Percentiles rank a stretch among this genome's conserved stretches.
phyloP scores from a whole-genome alignment of 1,140 invertebrate species.

The Metopolophium dirhodum region DNA sequence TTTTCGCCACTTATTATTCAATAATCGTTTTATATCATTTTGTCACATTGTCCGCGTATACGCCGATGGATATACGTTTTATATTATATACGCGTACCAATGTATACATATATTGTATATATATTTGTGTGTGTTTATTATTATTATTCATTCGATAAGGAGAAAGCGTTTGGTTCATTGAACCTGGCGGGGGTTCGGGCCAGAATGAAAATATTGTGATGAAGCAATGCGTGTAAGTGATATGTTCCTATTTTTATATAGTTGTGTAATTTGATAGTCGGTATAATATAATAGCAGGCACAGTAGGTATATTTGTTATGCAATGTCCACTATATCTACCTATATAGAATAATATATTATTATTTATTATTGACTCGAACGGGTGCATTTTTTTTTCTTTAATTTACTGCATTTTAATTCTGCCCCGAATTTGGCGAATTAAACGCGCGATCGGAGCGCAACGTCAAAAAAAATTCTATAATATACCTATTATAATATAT shows the following conservation, averaged over 20 bases:
- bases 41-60: constrained; percentile 24
- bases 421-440: constrained; percentile 5
- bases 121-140: neutral
- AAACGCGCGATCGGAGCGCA: neutral
- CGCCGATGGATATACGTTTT: neutral
- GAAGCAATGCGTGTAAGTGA: constrained; percentile 16
- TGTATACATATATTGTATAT: neutral
- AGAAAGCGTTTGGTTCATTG: constrained; percentile 56
- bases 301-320: constrained; percentile 1
- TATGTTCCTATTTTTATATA: constrained; percentile 34
- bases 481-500: neutral
- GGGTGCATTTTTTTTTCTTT: neutral
- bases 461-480: neutral
- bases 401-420: neutral
- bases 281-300: neutral
- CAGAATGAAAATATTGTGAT: constrained; percentile 52
- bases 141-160: constrained; percentile 21
- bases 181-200: constrained; percentile 45
- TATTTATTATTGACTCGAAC: neutral
- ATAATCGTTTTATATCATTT: constrained; percentile 45
- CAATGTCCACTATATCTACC: neutral
- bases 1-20: constrained; percentile 37
- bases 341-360: neutral
- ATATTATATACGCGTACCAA: neutral
- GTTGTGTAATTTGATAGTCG: constrained; percentile 53